These are phyloP conservation scores for Piprites chloris DNA, from an alignment of 2,113 vertebrate genomes.

Conservation along the genomic window DNA sequence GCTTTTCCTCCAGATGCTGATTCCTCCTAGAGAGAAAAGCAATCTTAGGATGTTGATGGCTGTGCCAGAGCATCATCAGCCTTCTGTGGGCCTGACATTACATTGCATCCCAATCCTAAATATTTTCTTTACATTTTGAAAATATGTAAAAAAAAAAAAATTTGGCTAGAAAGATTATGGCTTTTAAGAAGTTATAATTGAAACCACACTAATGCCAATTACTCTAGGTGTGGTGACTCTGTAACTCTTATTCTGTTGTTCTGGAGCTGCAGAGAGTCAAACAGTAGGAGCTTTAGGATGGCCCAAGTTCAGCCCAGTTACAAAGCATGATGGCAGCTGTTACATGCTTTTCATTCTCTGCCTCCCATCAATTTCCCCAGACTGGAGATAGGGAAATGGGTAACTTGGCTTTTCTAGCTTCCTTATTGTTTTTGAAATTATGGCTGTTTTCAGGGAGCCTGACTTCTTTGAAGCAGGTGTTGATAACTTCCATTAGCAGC, in stretches of 20 bases:
- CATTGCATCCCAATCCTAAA: background rate
- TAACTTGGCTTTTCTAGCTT: background rate
- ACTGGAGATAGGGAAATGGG: background rate
- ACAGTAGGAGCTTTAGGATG: background rate
- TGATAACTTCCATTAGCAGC: slow-evolving; percentile 45
- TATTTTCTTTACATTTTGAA: background rate
- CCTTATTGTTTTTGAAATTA: background rate
- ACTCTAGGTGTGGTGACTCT: background rate
- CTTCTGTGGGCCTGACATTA: background rate
- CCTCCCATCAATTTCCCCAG: background rate
- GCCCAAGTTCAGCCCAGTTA: background rate
- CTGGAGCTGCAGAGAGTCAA: background rate
- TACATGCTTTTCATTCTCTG: background rate
- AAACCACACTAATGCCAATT: background rate
- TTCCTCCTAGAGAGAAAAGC: background rate
- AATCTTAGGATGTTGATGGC: background rate
- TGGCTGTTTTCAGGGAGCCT: background rate
- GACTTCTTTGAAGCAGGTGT: background rate
- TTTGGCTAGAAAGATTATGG: background rate
- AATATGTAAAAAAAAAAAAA: background rate
- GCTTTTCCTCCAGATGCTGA: background rate
- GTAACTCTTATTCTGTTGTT: background rate
- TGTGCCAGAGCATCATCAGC: background rate
- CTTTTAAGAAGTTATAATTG: background rate
- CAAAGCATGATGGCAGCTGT: background rate